Evolutionary conservation across 2,888 invertebrate species (phyloP).

Genomic region (Epinotia brunnichana): DNA sequence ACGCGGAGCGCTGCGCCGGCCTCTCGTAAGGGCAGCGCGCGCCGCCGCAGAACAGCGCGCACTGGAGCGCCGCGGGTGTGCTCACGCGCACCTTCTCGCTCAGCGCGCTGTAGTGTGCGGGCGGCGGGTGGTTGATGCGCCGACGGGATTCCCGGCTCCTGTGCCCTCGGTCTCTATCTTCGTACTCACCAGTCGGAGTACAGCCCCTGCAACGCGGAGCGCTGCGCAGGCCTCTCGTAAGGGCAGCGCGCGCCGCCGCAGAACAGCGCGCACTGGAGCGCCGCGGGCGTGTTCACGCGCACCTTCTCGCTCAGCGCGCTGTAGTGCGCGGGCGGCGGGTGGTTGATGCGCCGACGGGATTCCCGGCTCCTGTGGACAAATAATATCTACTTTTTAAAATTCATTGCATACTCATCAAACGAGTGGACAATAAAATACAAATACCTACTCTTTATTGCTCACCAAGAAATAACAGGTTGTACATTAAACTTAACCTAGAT

Average conservation of each 20-base stretch:
- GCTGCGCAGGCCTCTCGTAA: slow-evolving; percentile 88
- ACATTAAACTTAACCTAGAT: too few relatives aligned
- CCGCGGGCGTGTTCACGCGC: slow-evolving; percentile 86
- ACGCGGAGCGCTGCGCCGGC: slow-evolving; percentile 85
- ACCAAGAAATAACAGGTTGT: too few relatives aligned
- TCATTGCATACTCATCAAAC: too few relatives aligned
- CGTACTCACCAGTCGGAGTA: slow-evolving; percentile 91
- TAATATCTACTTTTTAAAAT: too few relatives aligned
- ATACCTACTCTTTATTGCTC: too few relatives aligned
- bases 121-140: slow-evolving; percentile 72
- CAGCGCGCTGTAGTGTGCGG: slow-evolving; percentile 72
- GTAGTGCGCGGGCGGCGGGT: slow-evolving; percentile 74
- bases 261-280: slow-evolving; percentile 91
- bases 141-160: slow-evolving; percentile 57
- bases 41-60: slow-evolving; percentile 93
- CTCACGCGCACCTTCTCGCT: slow-evolving; percentile 84
- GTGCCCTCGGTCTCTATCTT: slow-evolving; percentile 8
- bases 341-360: slow-evolving; percentile 73
- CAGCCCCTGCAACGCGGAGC: slow-evolving; percentile 89
- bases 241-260: slow-evolving; percentile 93
- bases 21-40: slow-evolving; percentile 91
- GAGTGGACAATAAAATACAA: too few relatives aligned
- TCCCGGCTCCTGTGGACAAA: slow-evolving; percentile 64
- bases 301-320: slow-evolving; percentile 79
- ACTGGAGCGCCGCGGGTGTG: slow-evolving; percentile 88